phyloP scores from a whole-genome alignment of 92 coral and sea anemone species.

The Paragorgia papillata region DNA sequence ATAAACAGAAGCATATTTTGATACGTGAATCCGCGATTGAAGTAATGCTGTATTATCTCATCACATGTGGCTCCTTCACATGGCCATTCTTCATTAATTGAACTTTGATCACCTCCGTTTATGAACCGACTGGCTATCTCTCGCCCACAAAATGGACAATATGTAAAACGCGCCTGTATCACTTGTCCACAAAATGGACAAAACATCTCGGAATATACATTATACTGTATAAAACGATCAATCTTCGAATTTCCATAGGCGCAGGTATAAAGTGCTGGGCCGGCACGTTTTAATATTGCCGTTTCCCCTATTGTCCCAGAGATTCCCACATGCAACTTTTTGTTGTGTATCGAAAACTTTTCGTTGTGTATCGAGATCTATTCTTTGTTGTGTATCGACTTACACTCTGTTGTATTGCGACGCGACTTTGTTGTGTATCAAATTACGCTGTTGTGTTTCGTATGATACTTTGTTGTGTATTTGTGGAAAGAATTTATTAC shows the following conservation, averaged over 20 bases:
- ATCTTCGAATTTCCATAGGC: neutral
- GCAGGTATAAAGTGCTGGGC: neutral
- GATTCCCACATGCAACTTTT: neutral
- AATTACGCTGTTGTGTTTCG: no score
- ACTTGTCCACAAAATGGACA: no score
- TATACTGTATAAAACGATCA: neutral
- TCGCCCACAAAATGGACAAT: no score
- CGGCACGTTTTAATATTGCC: neutral
- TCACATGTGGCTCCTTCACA: neutral
- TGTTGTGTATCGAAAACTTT: neutral
- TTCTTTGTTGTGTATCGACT: no score
- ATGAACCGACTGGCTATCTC: neutral
- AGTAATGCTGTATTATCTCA: slow-evolving; percentile 12
- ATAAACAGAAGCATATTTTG: neutral
- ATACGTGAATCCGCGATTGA: slow-evolving; percentile 1
- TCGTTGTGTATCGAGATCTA: no score
- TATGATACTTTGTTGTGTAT: no score
- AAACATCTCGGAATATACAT: no score
- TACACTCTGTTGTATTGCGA: no score
- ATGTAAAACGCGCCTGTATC: no score
- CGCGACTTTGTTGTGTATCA: no score
- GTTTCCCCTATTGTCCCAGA: neutral
- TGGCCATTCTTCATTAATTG: neutral
- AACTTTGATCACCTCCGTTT: neutral
- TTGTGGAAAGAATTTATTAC: no score